Evolutionary conservation across 2,888 invertebrate genomes (phyloP), one percentile per base, ranked within the genome.

Genomic region (Spilarctia lutea): DNA sequence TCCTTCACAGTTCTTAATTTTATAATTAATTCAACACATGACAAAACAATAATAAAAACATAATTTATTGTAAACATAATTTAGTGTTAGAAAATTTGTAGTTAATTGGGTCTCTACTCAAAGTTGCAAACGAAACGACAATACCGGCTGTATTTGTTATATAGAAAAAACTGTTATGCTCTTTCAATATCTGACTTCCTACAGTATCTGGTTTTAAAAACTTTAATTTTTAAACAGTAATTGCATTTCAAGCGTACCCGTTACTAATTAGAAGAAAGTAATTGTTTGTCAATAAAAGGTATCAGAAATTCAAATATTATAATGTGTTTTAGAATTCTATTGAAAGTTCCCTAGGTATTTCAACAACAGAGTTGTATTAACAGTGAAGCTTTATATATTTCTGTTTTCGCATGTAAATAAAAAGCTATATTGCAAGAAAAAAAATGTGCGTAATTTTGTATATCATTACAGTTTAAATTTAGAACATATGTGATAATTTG

Each of bases 391-490:
- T 24, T 52, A 8, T 24, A 20, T 48, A 27, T 56, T 56, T 48
- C 7, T 48, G 20, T n/a, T 56, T 27, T 3, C 6, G 8, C 8
- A 8, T n/a, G 3, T 56, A 52, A 24, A 24, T 52, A 52, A 52
- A 24, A 24, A 24, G 7, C 20, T 24, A 7, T 7, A 52, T 24
- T 52, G 24, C 52, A 52, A 52, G 24, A 52, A 52, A 27, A 7
- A 67, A 67, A 16, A 42, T 16, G 8, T 45, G 13, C 4, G 4
- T 63, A 30, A 10, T 45, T 67, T 8, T 52, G 1, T 10, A 42
- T 45, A 67, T 42, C 30, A 30, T 45, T 67, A 45, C 45, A 27
- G 27, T 45, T 67, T 45, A 67, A 63, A 67, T 67, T 45, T 67
- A 45, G 45, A 48, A 30, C 20, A 45, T 18, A 45, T 45, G 68